Conservation (phyloP, 2,888 invertebrate genomes). For the Drosophila maculinotata region DNA sequence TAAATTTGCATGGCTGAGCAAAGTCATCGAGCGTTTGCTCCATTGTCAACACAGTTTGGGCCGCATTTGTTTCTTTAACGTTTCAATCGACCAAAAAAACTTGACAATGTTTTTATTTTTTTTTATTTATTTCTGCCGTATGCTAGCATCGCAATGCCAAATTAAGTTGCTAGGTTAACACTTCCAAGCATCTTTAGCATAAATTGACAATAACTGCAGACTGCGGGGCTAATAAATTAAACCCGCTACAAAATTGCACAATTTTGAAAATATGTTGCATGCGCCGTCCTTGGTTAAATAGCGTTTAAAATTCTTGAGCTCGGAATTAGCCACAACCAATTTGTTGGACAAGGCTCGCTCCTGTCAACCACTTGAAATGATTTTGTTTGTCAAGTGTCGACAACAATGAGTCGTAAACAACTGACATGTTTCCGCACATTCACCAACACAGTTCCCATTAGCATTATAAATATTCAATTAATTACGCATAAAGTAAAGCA, state of each 20-base stretch:
- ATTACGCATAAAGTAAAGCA: constrained; percentile 61
- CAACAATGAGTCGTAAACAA: constrained; percentile 75
- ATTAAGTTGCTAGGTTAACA: constrained; percentile 54
- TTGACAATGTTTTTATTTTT: not conserved
- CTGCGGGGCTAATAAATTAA: constrained; percentile 26
- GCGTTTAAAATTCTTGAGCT: constrained; percentile 35
- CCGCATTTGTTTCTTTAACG: constrained; percentile 40
- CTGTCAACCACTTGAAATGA: constrained; percentile 47
- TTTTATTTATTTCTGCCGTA: constrained; percentile 32
- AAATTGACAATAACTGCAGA: constrained; percentile 44
- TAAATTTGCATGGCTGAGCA: constrained; percentile 49
- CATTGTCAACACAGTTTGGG: constrained; percentile 35
- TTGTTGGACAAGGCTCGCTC: constrained; percentile 15
- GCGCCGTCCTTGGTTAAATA: constrained; percentile 28
- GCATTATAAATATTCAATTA: constrained; percentile 75
- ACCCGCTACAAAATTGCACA: constrained; percentile 41
- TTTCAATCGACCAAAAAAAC: constrained; percentile 42
- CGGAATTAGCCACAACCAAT: constrained; percentile 33
- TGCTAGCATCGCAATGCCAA: constrained; percentile 48
- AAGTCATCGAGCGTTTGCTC: constrained; percentile 44
- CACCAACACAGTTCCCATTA: constrained; percentile 55
- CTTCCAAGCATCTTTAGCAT: constrained; percentile 47
- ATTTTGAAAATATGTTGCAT: constrained; percentile 44
- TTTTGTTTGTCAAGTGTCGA: constrained; percentile 69
- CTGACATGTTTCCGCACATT: constrained; percentile 75